Conservation (phyloP, 2,113 vertebrate genomes). For the Rhizomys pruinosus region DNA sequence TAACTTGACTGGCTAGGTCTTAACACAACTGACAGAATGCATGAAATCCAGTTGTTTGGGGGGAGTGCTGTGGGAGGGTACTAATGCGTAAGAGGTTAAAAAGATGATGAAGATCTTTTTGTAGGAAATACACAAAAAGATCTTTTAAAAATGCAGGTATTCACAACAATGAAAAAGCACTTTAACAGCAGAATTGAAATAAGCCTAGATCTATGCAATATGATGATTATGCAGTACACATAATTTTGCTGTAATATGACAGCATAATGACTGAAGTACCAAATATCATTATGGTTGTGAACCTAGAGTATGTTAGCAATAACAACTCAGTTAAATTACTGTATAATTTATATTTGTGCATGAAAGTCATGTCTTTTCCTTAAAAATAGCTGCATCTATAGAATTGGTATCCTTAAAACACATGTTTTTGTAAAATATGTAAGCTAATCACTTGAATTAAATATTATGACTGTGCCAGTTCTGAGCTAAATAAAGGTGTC, state of each 20-base stretch:
- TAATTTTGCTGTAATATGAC: conserved; percentile 89
- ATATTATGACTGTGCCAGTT: conserved; percentile 19
- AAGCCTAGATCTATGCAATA: conserved; percentile 84
- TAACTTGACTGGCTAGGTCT: too few species aligned
- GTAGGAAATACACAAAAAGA: too few species aligned
- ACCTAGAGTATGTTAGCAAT: conserved; percentile 86
- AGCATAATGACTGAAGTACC: conserved; percentile 88
- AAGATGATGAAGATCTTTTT: too few species aligned
- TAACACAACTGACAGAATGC: too few species aligned
- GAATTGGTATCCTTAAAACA: conserved; percentile 62
- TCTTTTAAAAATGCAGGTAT: conserved; percentile 79
- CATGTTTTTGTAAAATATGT: conserved; percentile 43
- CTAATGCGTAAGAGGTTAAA: too few species aligned
- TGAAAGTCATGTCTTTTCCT: conserved; percentile 75
- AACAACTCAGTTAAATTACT: conserved; percentile 85
- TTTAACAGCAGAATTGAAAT: conserved; percentile 80
- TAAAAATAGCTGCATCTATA: conserved; percentile 64
- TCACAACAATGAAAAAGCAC: conserved; percentile 70
- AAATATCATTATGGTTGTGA: conserved; percentile 87
- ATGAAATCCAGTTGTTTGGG: too few species aligned
- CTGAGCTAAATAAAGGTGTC: conserved; percentile 39
- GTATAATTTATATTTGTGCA: conserved; percentile 85
- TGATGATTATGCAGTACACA: conserved; percentile 84
- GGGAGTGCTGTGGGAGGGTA: too few species aligned
- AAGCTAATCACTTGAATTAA: conserved; percentile 68